Evolutionary conservation across 2,113 vertebrate species (phyloP), one percentile per base, ranked within the genome.

Genomic region (Irena cyanogastra): DNA sequence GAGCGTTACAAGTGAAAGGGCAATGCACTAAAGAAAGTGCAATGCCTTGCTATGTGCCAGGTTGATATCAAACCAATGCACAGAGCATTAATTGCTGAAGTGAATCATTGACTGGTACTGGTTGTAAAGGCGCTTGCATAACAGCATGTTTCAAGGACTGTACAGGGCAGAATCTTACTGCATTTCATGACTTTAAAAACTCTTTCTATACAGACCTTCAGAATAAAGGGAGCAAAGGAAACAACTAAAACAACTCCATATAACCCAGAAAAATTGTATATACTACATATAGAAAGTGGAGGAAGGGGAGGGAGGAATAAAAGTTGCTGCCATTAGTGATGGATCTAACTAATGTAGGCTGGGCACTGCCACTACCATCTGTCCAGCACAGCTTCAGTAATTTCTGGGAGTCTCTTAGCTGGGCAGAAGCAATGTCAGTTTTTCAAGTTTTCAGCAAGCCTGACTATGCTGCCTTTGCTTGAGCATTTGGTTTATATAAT

Each of bases 401-500:
- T 39, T 80, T 57, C 31, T 30, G 41, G n/a, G 9, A 78, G 60
- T 23, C 78, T 75, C 56, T 81, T 28, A 88, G 33, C 50, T 45
- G 35, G 30, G 56, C 56, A 92, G 27, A 86, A 72, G n/a, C 49
- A 83, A 27, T 2, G 3, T 27, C 70, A 74, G 18, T 35, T 89
- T 86, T 88, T 65, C 42, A 84, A 44, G 35, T 70, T 97, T 92
- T 86, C 50, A 78, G 33, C 47, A 63, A 77, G 39, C 41, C 68
- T 86, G 83, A 77, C 35, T 60, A 23, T 5, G 8, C 69, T 89
- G 89, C 33, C 52, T 94, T 70, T 86, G 31, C 75, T 86, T 44
- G 35, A 95, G 90, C 90, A 94, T 94, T 96, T 94, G 95, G 76
- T 90, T 97, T 92, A 20, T 75, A 92, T 81, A 92, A 95, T 86